A percentile compares a stretch with the other conserved stretches of the same genome.
These are phyloP conservation scores for Schlechtendalia chinensis DNA, from an alignment of 1,140 invertebrate species.

Conservation along the genomic window DNA sequence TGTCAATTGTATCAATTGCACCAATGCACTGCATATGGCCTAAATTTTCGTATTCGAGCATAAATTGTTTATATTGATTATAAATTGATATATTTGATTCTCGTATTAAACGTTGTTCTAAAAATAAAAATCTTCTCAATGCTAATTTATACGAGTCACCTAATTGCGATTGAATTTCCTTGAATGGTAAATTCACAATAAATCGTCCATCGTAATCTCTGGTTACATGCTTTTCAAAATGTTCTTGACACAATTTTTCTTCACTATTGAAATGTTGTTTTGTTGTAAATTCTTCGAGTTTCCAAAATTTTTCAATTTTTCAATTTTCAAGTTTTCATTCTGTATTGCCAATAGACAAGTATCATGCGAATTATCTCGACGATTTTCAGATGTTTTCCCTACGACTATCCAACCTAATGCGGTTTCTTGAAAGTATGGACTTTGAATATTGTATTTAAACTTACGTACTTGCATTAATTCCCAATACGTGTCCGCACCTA, in stretches of 20 bases:
- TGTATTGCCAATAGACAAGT: not conserved
- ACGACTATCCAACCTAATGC: constrained; percentile 15
- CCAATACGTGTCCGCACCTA: constrained; percentile 6
- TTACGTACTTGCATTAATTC: not conserved
- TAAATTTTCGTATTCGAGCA: constrained; percentile 28
- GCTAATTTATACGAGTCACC: constrained; percentile 35
- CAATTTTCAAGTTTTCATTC: not conserved
- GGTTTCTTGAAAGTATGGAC: constrained; percentile 6
- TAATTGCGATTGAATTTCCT: not conserved
- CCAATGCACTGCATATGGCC: constrained; percentile 33
- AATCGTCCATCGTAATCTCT: constrained; percentile 34
- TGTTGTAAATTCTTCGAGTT: not conserved
- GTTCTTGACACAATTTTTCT: constrained; percentile 31
- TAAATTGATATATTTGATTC: not conserved
- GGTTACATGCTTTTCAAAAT: constrained; percentile 20
- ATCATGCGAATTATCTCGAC: not conserved
- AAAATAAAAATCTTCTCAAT: not conserved
- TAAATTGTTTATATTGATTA: constrained; percentile 37
- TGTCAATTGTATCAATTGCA: not conserved
- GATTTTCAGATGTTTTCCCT: not conserved
- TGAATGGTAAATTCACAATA: constrained; percentile 48
- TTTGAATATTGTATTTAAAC: not conserved
- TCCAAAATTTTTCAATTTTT: constrained; percentile 28
- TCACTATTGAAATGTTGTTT: constrained; percentile 15
- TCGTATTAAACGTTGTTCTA: constrained; percentile 8